Percentiles rank a stretch among this genome's conserved stretches.
phyloP scores from a whole-genome alignment of 1,140 invertebrate genomes.

The Macrosteles quadrilineatus region DNA sequence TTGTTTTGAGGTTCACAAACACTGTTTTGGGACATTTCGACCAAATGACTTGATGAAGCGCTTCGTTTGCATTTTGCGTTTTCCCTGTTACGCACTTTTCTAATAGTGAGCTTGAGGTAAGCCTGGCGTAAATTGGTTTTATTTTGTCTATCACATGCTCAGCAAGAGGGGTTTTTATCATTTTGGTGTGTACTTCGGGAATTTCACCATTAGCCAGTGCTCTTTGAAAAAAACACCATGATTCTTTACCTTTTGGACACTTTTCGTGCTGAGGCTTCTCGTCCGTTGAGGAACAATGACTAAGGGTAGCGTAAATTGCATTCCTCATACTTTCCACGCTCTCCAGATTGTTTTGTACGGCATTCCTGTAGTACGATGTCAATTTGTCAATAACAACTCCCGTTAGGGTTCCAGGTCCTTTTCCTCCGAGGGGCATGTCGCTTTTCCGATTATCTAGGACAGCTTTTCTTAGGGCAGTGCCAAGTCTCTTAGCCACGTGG shows the following conservation, averaged over 20 bases:
- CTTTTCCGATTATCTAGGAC: conserved; percentile 13
- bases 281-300: conserved; percentile 35
- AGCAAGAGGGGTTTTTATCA: conserved; percentile 11
- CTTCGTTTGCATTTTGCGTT: too few relatives aligned
- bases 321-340: conserved; percentile 32
- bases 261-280: conserved; percentile 34
- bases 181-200: conserved; percentile 1
- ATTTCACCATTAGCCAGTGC: conserved; percentile 8
- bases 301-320: conserved; percentile 33
- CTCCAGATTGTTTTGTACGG: conserved; percentile 25
- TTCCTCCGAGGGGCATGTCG: conserved; percentile 33
- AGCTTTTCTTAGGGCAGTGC: conserved; percentile 37
- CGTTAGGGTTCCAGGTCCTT: conserved; percentile 27
- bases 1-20: too few relatives aligned
- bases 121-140: too few relatives aligned
- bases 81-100: too few relatives aligned
- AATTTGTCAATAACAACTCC: conserved; percentile 24
- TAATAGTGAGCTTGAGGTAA: too few relatives aligned
- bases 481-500: conserved; percentile 41
- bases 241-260: conserved; percentile 34
- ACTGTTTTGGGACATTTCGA: too few relatives aligned
- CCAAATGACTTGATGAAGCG: too few relatives aligned
- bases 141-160: not conserved
- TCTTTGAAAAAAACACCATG: conserved; percentile 36
- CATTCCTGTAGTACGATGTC: conserved; percentile 28